A percentile compares a stretch with the other conserved stretches of the same genome.
These are phyloP conservation scores for Platalea minor DNA, from an alignment of 2,797 vertebrate genomes.

Conservation along the genomic window DNA sequence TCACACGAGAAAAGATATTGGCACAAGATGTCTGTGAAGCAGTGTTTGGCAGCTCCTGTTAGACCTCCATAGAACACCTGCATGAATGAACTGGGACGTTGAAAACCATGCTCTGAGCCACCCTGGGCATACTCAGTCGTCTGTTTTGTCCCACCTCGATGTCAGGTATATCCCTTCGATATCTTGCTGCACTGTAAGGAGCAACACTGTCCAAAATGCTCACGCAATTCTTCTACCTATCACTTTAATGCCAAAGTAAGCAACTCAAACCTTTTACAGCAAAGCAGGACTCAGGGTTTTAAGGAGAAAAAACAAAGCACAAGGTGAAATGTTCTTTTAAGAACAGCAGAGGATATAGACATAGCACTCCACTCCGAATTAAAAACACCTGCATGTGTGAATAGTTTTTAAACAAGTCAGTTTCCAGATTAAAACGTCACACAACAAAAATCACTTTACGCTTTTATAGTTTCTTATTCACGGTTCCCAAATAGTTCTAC, in stretches of 20 bases:
- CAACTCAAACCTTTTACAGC: neutral
- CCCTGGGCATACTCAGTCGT: neutral
- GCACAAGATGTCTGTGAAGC: neutral
- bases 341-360: neutral
- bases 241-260: neutral
- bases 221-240: neutral
- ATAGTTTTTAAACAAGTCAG: neutral
- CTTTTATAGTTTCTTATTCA: neutral
- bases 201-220: neutral
- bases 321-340: neutral
- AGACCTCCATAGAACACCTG: neutral
- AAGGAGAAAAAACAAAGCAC: neutral
- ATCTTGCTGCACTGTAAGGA: neutral
- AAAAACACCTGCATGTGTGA: neutral
- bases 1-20: neutral
- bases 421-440: neutral
- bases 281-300: neutral
- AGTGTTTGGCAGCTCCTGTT: neutral
- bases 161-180: neutral
- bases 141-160: neutral
- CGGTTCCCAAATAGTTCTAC: neutral
- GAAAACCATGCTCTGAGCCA: neutral
- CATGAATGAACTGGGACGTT: neutral
- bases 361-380: neutral
- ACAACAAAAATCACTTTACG: neutral